Base-by-base conservation (phyloP, 2,888 invertebrate genomes). In the Hemaris fuciformis region DNA sequence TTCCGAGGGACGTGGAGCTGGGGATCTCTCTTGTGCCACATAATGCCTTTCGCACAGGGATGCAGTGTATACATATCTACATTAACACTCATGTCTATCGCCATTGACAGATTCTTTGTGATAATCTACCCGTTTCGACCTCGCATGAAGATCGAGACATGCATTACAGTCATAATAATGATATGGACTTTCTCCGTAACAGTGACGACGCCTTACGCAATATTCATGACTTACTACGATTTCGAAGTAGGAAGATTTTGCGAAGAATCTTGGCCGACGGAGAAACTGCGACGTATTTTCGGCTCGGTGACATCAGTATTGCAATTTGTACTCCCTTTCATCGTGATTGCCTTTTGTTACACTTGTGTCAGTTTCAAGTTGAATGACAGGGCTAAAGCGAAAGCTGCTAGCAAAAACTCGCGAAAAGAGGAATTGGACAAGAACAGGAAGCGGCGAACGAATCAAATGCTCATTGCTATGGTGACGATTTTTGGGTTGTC, bases 21-120 rank as follows among this genome's bases (percentile, higher is more conserved):
- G 91, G 99, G 99, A 0, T 94, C 95, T 23, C 93, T 96, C 0
- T 93, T 99, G 66, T 99, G 99, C 82, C 98, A 99, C 85, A 92
- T 99, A 75, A 97, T 99, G 66, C 97, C 99, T 61, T 98, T 97
- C 87, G 97, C 98, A 63, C 98, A 98, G 87, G 99, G 98, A 61
- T 97, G 98, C 77, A 98, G 98, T 83, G 98, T 99, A 71, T 99
- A 99, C 94, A 98, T 99, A 80, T 98, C 98, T 66, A 99, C 99
- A 0, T 93, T 99, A 75, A 99, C 99, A 4, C 94, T 99, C 67
- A 99, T 98, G 73, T 98, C 99, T 70, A 99, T 99, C 75, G 99
- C 99, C 59, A 96, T 99, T 65, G 99, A 99, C 91, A 95, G 99
- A 62, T 99, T 98, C 89, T 97, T 99, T 86, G 99, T 99, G 66